These are phyloP conservation scores for Eumaeus atala DNA, from an alignment of 1,140 invertebrate species.

Conservation along the genomic window DNA sequence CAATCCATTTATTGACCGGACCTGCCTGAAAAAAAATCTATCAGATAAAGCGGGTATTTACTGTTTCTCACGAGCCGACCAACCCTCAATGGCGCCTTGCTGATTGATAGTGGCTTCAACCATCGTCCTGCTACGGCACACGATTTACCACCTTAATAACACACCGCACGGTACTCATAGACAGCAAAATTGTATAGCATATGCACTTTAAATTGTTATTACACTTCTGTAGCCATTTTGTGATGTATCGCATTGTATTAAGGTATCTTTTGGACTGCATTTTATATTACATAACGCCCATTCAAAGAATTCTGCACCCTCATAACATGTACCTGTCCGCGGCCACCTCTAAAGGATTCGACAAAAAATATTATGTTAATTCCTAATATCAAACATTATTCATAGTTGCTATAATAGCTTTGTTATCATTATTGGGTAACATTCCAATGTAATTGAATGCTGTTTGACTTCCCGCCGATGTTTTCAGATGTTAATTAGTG, in stretches of 20 bases:
- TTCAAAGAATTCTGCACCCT: slow-evolving; percentile 73
- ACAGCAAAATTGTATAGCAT: slow-evolving; percentile 12
- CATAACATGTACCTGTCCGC: slow-evolving; percentile 67
- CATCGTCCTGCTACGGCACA: slow-evolving; percentile 41
- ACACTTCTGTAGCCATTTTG: slow-evolving; percentile 20
- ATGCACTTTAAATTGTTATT: slow-evolving; percentile 20
- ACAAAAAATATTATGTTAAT: slow-evolving; percentile 73
- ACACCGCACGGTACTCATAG: slow-evolving; percentile 19
- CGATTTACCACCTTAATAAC: slow-evolving; percentile 30
- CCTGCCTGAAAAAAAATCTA: slow-evolving; percentile 66
- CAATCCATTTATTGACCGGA: slow-evolving; percentile 71
- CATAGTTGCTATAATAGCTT: slow-evolving; percentile 67
- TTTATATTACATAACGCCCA: slow-evolving; percentile 39
- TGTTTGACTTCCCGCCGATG: slow-evolving; percentile 33
- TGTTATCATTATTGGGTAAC: slow-evolving; percentile 68
- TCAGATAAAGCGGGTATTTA: slow-evolving; percentile 72
- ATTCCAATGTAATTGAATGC: slow-evolving; percentile 53
- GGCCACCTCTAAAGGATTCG: slow-evolving; percentile 63
- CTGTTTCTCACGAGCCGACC: slow-evolving; percentile 68
- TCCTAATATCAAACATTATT: slow-evolving; percentile 65
- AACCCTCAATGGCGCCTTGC: slow-evolving; percentile 70
- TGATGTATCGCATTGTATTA: slow-evolving; percentile 22
- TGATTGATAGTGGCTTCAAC: slow-evolving; percentile 68
- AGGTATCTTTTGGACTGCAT: slow-evolving; percentile 20
- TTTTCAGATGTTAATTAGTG: slow-evolving; percentile 38